Evolutionary conservation across 2,797 vertebrate species (phyloP).

Genomic region (Amazonetta brasiliensis): DNA sequence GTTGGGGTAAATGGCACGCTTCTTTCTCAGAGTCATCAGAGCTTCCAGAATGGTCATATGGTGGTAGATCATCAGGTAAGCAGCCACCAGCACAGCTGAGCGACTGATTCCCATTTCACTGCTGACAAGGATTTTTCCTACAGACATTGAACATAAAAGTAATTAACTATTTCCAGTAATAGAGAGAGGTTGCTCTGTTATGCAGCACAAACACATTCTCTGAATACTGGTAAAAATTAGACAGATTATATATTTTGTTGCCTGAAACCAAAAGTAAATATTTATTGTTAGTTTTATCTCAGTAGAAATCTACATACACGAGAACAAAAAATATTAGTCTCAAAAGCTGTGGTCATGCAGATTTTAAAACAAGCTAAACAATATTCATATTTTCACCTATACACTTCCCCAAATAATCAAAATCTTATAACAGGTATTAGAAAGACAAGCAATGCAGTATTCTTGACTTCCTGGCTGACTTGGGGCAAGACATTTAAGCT

Average conservation of each 20-base stretch:
- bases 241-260: not conserved
- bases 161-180: not conserved
- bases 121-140: constrained; percentile 94
- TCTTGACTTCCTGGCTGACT: not conserved
- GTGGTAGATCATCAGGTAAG: constrained; percentile 99
- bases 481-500: not conserved
- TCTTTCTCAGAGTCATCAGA: constrained; percentile 88
- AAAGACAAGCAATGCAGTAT: not conserved
- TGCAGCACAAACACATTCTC: not conserved
- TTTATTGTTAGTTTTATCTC: not conserved
- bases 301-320: not conserved
- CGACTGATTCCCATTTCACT: constrained; percentile 98
- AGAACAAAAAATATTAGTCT: not conserved
- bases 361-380: constrained; percentile 22
- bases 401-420: not conserved
- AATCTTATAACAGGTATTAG: not conserved
- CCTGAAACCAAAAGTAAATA: not conserved
- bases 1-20: constrained; percentile 92
- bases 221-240: not conserved
- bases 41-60: constrained; percentile 93
- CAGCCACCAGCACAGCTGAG: constrained; percentile 89
- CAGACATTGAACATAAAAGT: not conserved
- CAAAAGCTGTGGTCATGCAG: not conserved
- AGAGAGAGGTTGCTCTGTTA: not conserved
- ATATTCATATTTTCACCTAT: not conserved